Base-by-base conservation (phyloP, 2,113 vertebrate species). In the Pristiophorus japonicus region DNA sequence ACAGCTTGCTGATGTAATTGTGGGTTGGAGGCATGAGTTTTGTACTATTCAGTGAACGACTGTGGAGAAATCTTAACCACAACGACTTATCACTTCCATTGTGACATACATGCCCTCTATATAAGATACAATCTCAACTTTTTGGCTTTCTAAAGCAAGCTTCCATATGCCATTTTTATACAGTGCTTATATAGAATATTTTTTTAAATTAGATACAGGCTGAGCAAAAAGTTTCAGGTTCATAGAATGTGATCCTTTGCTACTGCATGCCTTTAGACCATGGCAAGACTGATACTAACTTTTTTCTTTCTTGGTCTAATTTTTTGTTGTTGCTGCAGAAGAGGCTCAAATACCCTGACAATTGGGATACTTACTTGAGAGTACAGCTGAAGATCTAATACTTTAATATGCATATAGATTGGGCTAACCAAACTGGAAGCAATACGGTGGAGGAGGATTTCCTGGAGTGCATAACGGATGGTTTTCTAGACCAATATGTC, bases 1-100 rank as follows among this genome's bases (percentile, higher is more conserved):
- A 94, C 45, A 94, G 45, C 93, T 94, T 94, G 66, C 38, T 94
- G 66, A 94, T 94, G 42, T 94, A 70, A 94, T 94, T 94, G 38
- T 20, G 45, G 65, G 65, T 34, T 70, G 63, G 63, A 94, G n/a
- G 91, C 38, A 66, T 47, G 66, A 94, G 45, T 94, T 94, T 70
- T 34, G 65, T 67, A 30, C 38, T n/a, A n/a, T n/a, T n/a, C n/a
- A n/a, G n/a, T n/a, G n/a, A n/a, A n/a, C n/a, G n/a, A n/a, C n/a
- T 47, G 38, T 70, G 93, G 42, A 70, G 93, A 94, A 94, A 67
- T 94, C 12, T 67, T 47, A 94, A 70, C 93, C 93, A 94, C 93
- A 70, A 51, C 3, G 66, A 70, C 45, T 51, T 94, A 51, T 73
- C 66, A 73, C 24, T 94, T 73, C 66, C 93, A 94, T 70, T 94